These are phyloP conservation scores for Sebastes matsubarae DNA, from an alignment of 2,797 vertebrate species.

Conservation along the genomic window DNA sequence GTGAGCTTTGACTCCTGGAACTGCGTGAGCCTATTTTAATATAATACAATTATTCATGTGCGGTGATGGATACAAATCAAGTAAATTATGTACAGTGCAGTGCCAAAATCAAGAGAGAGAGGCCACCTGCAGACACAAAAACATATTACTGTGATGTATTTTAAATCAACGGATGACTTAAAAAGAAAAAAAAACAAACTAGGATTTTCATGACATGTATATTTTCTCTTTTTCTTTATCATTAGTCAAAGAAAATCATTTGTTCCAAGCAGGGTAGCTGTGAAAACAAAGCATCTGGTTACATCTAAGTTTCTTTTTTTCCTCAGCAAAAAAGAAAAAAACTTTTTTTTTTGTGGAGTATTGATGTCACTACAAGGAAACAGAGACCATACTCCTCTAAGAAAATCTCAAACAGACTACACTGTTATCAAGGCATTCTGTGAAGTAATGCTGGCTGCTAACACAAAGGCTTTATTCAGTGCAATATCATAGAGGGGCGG, in stretches of 20 bases:
- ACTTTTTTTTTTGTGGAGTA: not conserved
- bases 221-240: slow-evolving; percentile 38
- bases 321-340: slow-evolving; percentile 18
- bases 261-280: slow-evolving; percentile 62
- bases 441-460: slow-evolving; percentile 71
- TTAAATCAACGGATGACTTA: slow-evolving; percentile 47
- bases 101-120: slow-evolving; percentile 66
- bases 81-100: slow-evolving; percentile 67
- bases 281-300: slow-evolving; percentile 36
- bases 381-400: slow-evolving; percentile 23
- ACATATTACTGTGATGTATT: slow-evolving; percentile 74
- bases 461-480: slow-evolving; percentile 71
- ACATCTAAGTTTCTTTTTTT: slow-evolving; percentile 43
- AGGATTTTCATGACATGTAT: slow-evolving; percentile 88
- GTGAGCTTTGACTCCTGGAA: slow-evolving; percentile 47
- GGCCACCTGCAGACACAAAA: slow-evolving; percentile 55
- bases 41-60: slow-evolving; percentile 55
- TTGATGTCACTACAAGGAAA: slow-evolving; percentile 40
- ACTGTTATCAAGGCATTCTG: slow-evolving; percentile 72
- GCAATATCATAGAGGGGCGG: slow-evolving; percentile 68
- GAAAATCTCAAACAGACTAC: slow-evolving; percentile 42
- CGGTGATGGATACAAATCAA: slow-evolving; percentile 50
- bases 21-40: slow-evolving; percentile 54
- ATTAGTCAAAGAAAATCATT: slow-evolving; percentile 26
- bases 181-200: slow-evolving; percentile 51